phyloP scores from a whole-genome alignment of 2,888 invertebrate genomes.

The Andrena flavipes region DNA sequence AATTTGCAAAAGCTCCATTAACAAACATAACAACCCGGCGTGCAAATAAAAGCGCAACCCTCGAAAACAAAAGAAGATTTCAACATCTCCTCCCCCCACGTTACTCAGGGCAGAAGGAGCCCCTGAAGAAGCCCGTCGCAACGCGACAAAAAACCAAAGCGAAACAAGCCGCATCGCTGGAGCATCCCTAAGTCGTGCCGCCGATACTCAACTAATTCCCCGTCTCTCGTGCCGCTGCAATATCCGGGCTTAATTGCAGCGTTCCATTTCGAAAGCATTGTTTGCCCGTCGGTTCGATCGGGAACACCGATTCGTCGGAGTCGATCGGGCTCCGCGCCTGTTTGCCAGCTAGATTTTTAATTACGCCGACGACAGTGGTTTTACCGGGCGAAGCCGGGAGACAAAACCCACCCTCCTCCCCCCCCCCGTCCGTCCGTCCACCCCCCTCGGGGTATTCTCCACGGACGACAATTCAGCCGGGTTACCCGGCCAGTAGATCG shows the following conservation, averaged over 20 bases:
- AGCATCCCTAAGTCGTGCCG: constrained; percentile 36
- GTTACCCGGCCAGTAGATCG: constrained; percentile 55
- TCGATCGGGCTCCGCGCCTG: constrained; percentile 35
- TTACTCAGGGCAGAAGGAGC: too few relatives aligned
- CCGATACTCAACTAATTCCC: constrained; percentile 53
- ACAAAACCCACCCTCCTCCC: constrained; percentile 38
- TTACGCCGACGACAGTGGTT: constrained; percentile 67
- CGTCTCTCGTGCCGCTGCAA: constrained; percentile 44
- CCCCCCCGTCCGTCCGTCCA: not conserved
- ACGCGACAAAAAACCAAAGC: not conserved
- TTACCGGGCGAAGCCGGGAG: constrained; percentile 44
- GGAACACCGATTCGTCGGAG: constrained; percentile 23
- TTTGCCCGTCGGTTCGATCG: constrained; percentile 35
- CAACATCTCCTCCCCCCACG: too few relatives aligned
- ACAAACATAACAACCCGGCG: too few relatives aligned
- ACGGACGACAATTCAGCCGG: constrained; percentile 61
- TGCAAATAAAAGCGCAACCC: too few relatives aligned
- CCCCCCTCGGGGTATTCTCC: constrained; percentile 25
- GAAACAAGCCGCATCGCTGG: constrained; percentile 3
- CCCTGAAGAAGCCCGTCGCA: not conserved
- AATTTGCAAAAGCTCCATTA: too few relatives aligned
- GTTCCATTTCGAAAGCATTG: constrained; percentile 32
- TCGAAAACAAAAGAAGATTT: too few relatives aligned
- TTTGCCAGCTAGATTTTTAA: constrained; percentile 67
- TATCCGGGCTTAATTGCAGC: constrained; percentile 56